A percentile compares a stretch with the other conserved stretches of the same genome.
phyloP scores from a whole-genome alignment of 2,888 invertebrate species.

The Tiliacea citrago region DNA sequence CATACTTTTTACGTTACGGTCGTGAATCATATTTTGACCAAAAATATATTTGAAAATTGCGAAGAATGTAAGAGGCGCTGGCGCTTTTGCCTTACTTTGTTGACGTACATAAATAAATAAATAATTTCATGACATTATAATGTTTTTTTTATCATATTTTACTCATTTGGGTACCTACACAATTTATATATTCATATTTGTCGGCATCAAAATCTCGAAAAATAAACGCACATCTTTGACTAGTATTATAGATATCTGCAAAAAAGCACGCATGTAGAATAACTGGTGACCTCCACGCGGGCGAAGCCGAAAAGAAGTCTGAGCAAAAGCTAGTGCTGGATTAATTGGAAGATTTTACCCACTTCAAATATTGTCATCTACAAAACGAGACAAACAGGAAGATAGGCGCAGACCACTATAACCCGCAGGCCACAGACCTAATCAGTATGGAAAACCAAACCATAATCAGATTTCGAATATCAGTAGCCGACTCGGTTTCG shows the following conservation, averaged over 20 bases:
- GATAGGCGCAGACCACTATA: neutral
- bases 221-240: too few relatives aligned
- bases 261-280: too few relatives aligned
- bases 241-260: too few relatives aligned
- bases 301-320: neutral
- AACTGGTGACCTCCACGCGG: too few relatives aligned
- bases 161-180: neutral
- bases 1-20: neutral
- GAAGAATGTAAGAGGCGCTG: neutral
- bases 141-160: neutral
- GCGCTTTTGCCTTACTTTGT: neutral
- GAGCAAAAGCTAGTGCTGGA: neutral
- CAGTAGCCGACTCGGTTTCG: slow-evolving; percentile 11
- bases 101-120: neutral
- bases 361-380: neutral
- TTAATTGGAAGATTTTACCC: neutral
- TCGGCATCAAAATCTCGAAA: too few relatives aligned
- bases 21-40: neutral
- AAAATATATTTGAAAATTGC: neutral
- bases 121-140: neutral
- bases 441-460: slow-evolving; percentile 36
- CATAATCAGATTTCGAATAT: slow-evolving; percentile 39
- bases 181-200: neutral
- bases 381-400: neutral
- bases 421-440: slow-evolving; percentile 13